Evolutionary conservation across 1,140 invertebrate species (phyloP), one percentile per base, ranked within the genome.

Genomic region (Mya arenaria): DNA sequence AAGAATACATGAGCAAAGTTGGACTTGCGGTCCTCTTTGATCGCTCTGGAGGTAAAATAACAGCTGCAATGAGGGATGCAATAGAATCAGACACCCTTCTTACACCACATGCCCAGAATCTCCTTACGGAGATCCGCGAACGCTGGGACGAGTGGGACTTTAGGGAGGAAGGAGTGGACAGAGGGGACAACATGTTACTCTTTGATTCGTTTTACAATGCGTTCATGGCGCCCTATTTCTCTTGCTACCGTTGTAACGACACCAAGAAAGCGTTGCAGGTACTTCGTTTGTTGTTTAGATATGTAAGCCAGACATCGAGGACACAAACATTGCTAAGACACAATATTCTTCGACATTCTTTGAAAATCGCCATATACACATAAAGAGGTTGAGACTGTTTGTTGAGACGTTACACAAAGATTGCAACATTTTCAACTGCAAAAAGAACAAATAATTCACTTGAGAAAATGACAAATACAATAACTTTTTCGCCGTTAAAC

Each of bases 231-330:
- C 68, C 68, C n/a, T 72, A 72, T 23, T 72, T 72, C 52, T 41
- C 68, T 23, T 52, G 68, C 44, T 72, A 52, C 68, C 25, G 68
- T n/a, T 72, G 68, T 72, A 6, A 52, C 30, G 68, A 72, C 52
- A 72, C 68, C 8, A 55, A 55, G 23, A 44, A 72, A n/a, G 68
- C 44, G 17, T n/a, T 72, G 48, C n/a, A n/a, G n/a, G n/a, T n/a
- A n/a, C n/a, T n/a, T n/a, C n/a, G n/a, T n/a, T n/a, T n/a, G n/a
- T n/a, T n/a, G n/a, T n/a, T n/a, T n/a, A n/a, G n/a, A n/a, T n/a
- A n/a, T n/a, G n/a, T n/a, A n/a, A n/a, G n/a, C n/a, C n/a, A n/a
- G n/a, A n/a, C n/a, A n/a, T n/a, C n/a, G n/a, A n/a, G n/a, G n/a
- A n/a, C n/a, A n/a, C n/a, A n/a, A n/a, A n/a, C n/a, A n/a, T n/a